These are phyloP conservation scores for Aphelinus atriplicis DNA, from an alignment of 1,140 invertebrate genomes.

Conservation along the genomic window DNA sequence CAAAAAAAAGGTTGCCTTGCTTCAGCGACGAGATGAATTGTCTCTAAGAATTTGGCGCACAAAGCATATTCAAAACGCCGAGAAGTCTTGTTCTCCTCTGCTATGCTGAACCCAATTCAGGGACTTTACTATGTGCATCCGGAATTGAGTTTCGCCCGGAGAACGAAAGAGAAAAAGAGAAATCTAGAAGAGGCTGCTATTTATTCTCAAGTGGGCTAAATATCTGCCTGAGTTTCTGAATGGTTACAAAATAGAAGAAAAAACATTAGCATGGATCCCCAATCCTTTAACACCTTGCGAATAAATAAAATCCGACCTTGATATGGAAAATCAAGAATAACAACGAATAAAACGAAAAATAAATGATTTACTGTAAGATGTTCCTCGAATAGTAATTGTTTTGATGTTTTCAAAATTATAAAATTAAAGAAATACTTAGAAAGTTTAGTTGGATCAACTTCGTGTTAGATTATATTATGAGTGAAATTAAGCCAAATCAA, in stretches of 20 bases:
- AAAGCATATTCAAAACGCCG: slow-evolving; percentile 10
- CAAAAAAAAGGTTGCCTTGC: too few species aligned
- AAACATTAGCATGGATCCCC: too few species aligned
- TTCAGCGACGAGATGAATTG: not conserved
- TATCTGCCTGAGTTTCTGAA: not conserved
- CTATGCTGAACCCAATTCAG: slow-evolving; percentile 15
- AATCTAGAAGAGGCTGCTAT: slow-evolving; percentile 1
- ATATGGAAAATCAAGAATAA: too few species aligned
- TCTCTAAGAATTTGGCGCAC: slow-evolving; percentile 2
- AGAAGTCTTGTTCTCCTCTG: not conserved
- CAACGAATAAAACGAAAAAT: too few species aligned
- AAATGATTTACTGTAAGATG: too few species aligned
- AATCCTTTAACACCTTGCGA: not conserved
- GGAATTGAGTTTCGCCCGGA: slow-evolving; percentile 16
- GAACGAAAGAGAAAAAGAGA: not conserved
- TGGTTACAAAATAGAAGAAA: too few species aligned
- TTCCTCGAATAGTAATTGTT: too few species aligned
- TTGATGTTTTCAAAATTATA: too few species aligned
- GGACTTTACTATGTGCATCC: slow-evolving; percentile 1
- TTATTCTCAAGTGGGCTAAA: slow-evolving; percentile 20
- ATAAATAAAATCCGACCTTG: not conserved
- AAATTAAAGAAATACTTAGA: too few species aligned
- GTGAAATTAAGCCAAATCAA: too few species aligned
- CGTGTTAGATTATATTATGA: too few species aligned
- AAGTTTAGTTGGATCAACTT: too few species aligned